Evolutionary conservation across 2,797 vertebrate genomes (phyloP).

Genomic region (Adrianichthys oophorus): DNA sequence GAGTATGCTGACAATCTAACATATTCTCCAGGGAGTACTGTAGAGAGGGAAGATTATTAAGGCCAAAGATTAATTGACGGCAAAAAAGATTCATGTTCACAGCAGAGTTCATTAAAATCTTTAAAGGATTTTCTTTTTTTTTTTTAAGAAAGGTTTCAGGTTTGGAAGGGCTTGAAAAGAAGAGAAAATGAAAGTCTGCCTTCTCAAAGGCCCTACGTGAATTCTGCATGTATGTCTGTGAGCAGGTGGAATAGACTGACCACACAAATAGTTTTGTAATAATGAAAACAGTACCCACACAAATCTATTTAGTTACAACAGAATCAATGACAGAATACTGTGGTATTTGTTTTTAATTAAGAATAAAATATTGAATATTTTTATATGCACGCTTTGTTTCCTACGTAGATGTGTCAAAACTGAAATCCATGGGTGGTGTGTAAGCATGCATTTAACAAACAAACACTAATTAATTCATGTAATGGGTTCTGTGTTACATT

Average conservation of each 20-base stretch:
- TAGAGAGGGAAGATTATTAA: constrained; percentile 60
- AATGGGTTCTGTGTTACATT: constrained; percentile 67
- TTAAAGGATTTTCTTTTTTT: constrained; percentile 51
- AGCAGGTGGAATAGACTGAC: constrained; percentile 4
- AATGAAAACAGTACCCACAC: constrained; percentile 8
- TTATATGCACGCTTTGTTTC: constrained; percentile 32
- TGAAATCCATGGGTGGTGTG: constrained; percentile 62
- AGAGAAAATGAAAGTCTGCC: constrained; percentile 20
- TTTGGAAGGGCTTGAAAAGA: constrained; percentile 10
- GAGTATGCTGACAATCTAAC: constrained; percentile 40
- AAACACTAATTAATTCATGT: constrained; percentile 73
- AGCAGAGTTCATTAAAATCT: constrained; percentile 73
- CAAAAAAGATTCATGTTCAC: constrained; percentile 74
- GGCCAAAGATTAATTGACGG: constrained; percentile 70
- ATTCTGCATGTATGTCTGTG: neutral
- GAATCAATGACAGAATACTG: constrained; percentile 45
- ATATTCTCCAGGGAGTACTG: constrained; percentile 32
- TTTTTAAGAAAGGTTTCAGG: constrained; percentile 28
- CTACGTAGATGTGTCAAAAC: constrained; percentile 45
- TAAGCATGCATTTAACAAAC: constrained; percentile 62
- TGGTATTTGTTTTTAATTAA: constrained; percentile 51
- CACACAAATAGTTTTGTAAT: constrained; percentile 18
- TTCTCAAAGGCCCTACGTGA: neutral
- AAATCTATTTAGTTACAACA: constrained; percentile 15
- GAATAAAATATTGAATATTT: constrained; percentile 32